Evolutionary conservation across 1,140 invertebrate genomes (phyloP).

Genomic region (Paraescarpia echinospica): DNA sequence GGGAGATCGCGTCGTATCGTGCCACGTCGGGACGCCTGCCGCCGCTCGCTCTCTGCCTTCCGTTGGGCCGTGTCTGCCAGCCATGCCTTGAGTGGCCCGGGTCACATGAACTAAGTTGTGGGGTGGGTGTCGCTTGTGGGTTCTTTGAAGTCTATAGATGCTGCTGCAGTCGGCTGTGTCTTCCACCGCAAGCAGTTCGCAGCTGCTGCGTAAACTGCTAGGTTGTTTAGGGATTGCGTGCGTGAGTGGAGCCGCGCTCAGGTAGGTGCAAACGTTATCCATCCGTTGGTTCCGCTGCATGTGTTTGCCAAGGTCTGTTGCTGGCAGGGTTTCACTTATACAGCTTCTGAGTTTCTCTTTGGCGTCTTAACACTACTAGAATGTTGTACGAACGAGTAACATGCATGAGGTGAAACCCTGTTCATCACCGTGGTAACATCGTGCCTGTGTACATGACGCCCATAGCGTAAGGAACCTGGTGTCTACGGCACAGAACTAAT

Average conservation of each 20-base stretch:
- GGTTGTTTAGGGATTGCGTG: not conserved
- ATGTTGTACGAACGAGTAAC: not conserved
- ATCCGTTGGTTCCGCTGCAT: not conserved
- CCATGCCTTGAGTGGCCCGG: slow-evolving; percentile 2
- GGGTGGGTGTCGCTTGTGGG: not conserved
- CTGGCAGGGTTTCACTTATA: not conserved
- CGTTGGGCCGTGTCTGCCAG: slow-evolving; percentile 2
- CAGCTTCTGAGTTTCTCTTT: not conserved
- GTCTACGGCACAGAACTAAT: not conserved
- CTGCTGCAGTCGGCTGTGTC: not conserved
- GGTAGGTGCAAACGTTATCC: not conserved
- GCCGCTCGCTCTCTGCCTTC: not conserved
- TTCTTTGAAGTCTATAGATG: not conserved
- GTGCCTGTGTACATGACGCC: not conserved
- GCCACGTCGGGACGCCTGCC: not conserved
- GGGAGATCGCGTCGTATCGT: not conserved
- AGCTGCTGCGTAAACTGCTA: not conserved
- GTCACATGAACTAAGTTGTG: not conserved
- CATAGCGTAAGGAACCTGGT: not conserved
- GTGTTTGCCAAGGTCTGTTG: not conserved
- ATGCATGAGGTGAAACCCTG: not conserved
- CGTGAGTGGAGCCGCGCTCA: not conserved
- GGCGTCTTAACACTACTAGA: not conserved
- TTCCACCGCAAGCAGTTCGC: not conserved
- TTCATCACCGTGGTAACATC: slow-evolving; percentile 4